Evolutionary conservation across 2,797 vertebrate genomes (phyloP).

Genomic region (Characodon lateralis): DNA sequence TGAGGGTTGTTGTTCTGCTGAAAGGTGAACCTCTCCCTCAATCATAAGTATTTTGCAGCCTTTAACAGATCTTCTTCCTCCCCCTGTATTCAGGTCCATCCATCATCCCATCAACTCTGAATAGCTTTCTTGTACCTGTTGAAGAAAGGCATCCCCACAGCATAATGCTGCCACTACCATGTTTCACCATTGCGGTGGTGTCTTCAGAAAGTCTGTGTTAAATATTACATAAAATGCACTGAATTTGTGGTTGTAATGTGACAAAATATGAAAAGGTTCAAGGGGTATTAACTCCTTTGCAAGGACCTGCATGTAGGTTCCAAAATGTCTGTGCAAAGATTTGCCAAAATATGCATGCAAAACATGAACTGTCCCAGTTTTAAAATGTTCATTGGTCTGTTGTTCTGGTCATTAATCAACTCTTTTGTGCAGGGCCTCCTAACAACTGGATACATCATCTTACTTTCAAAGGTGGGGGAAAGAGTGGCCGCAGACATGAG

Average conservation of each 20-base stretch:
- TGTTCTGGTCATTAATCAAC: slow-evolving; percentile 21
- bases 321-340: background rate
- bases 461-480: slow-evolving; percentile 91
- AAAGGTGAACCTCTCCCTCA: no score
- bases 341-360: slow-evolving; percentile 1
- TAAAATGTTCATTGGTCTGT: slow-evolving; percentile 24
- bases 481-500: slow-evolving; percentile 90
- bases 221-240: background rate
- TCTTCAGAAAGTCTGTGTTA: background rate
- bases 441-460: slow-evolving; percentile 91
- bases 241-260: background rate
- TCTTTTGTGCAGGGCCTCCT: slow-evolving; percentile 83
- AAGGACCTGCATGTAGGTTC: background rate
- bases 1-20: no score
- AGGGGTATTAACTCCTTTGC: background rate
- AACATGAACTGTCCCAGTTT: slow-evolving; percentile 14
- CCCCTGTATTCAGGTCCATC: no score
- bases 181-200: no score
- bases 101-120: no score
- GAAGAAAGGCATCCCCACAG: no score
- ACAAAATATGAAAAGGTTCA: background rate
- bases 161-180: no score
- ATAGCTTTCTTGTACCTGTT: no score
- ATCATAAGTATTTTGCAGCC: no score
- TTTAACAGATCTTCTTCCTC: no score